Base-by-base conservation (phyloP, 1,140 invertebrate species). In the Diabrotica undecimpunctata region DNA sequence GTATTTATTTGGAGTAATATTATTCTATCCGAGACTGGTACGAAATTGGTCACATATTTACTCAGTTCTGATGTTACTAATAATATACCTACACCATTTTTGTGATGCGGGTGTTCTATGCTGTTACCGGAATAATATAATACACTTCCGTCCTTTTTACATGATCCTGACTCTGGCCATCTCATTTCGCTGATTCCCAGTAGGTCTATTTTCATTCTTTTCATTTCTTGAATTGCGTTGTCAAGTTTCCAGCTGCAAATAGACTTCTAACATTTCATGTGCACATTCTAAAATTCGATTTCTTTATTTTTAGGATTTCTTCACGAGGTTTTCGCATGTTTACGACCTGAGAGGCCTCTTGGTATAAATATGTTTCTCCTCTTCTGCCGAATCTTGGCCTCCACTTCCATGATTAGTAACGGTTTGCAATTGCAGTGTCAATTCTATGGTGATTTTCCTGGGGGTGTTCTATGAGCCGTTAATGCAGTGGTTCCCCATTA, bases 101-200 rank as follows among this genome's bases (percentile, higher is more conserved):
- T 62, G 56, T 62, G 54, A 51, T 66, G 46, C 36, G 10, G 54
- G 46, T 62, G 41, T 11, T 58, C 55, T 25, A 4, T 25, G 25
- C 4, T 25, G 37, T 53, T 63, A 7, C 55, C 61, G 13, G 50
- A 63, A 46, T 67, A 67, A 41, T 67, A 67, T 60, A 67, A 35
- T 10, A 63, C 54, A 12, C 61, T 53, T 6, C 63, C 61, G 37
- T 63, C 61, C 14, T 52, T 12, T 41, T 25, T 58, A 41, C 61
- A 67, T 3, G 55, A 52, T 58, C 61, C 50, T 13, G 61, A 62
- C 10, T 37, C 60, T 55, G 61, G 54, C 54, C 64, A 67, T 11
- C 61, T 54, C 38, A 58, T n/a, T 67, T 67, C 66, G 53, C 54
- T 58, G 10, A 53, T 64, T 39, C 54, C 61, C 14, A 51, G 55